These are phyloP conservation scores for Hypolimnas misippus DNA, from an alignment of 2,888 invertebrate genomes.

Conservation along the genomic window DNA sequence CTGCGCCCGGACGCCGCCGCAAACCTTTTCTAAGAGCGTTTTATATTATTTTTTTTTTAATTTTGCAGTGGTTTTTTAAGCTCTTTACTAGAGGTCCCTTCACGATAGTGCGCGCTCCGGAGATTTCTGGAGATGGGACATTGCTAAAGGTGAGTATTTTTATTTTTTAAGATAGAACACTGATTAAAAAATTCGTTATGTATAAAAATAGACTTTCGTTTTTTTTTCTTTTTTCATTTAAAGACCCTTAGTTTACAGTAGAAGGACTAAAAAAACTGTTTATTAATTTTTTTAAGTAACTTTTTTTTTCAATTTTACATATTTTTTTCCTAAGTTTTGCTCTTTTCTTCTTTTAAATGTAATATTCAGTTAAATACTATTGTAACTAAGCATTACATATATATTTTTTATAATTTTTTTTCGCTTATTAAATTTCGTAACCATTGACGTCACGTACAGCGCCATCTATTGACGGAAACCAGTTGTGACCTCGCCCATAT, in stretches of 20 bases:
- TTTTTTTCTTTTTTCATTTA: background rate
- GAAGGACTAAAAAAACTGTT: no score
- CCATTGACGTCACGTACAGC: conserved; percentile 11
- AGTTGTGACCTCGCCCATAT: conserved; percentile 29
- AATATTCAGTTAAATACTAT: no score
- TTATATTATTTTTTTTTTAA: conserved; percentile 46
- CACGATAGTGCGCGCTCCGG: conserved; percentile 50
- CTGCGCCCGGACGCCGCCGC: conserved; percentile 55
- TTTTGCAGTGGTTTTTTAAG: conserved; percentile 43
- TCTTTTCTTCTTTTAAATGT: no score
- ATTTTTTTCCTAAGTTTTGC: no score
- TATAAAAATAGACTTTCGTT: background rate
- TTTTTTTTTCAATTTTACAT: no score
- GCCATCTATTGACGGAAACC: conserved; percentile 34
- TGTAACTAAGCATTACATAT: no score
- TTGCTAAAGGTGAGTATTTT: conserved; percentile 59
- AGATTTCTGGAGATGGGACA: conserved; percentile 63
- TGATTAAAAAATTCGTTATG: no score
- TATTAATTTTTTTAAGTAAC: no score
- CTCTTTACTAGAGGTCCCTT: conserved; percentile 41
- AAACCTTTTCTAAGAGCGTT: conserved; percentile 43
- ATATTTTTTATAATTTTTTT: background rate
- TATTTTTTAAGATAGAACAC: conserved; percentile 3
- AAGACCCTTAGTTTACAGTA: no score
- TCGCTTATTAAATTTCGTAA: background rate